Percentiles rank a stretch among this genome's conserved stretches.
phyloP scores from a whole-genome alignment of 2,113 vertebrate species.

The Hirundichthys speculiger region DNA sequence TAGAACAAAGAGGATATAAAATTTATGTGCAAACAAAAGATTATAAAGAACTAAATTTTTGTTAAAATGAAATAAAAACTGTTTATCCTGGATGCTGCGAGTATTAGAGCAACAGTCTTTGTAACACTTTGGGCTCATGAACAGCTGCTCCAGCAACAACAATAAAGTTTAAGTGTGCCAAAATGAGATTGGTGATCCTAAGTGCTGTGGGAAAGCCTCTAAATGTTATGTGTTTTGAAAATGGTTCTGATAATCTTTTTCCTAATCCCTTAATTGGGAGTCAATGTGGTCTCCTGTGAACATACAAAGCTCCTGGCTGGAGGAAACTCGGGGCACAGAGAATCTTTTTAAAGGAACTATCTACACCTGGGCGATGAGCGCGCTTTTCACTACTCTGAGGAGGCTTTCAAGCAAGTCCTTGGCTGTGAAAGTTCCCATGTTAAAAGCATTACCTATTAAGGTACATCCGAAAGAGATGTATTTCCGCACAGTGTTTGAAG shows the following conservation, averaged over 20 bases:
- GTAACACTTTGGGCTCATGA: conserved; percentile 36
- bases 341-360: conserved; percentile 50
- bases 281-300: conserved; percentile 68
- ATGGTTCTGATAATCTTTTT: conserved; percentile 69
- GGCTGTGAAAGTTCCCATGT: conserved; percentile 78
- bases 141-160: conserved; percentile 53
- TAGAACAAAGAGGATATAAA: conserved; percentile 24
- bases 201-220: conserved; percentile 71
- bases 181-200: conserved; percentile 41
- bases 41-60: conserved; percentile 16
- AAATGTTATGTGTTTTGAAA: conserved; percentile 67
- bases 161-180: conserved; percentile 59
- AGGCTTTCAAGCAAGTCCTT: conserved; percentile 75
- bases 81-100: conserved; percentile 49
- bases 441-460: conserved; percentile 76
- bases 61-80: conserved; percentile 45
- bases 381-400: conserved; percentile 72
- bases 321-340: conserved; percentile 46
- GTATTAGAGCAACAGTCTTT: conserved; percentile 31
- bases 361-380: conserved; percentile 74
- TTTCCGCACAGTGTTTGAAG: conserved; percentile 80
- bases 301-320: conserved; percentile 59
- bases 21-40: conserved; percentile 44
- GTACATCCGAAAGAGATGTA: conserved; percentile 77
- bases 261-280: conserved; percentile 79